Conservation (phyloP, 2,888 invertebrate genomes). For the Cylindroiulus punctatus region DNA sequence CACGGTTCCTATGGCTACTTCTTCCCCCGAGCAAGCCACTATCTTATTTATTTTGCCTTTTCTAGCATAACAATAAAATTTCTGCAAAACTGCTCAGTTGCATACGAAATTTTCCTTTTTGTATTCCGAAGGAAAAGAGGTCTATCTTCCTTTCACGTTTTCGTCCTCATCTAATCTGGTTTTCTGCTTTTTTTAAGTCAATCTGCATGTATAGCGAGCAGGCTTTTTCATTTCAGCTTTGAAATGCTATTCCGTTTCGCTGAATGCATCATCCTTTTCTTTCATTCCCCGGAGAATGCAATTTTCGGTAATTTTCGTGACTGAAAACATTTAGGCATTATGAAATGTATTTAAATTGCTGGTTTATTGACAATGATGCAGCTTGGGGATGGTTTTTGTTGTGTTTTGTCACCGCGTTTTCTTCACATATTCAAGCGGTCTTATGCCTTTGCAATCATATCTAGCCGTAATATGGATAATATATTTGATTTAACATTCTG, state of each 20-base stretch:
- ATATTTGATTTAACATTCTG: conserved; percentile 2
- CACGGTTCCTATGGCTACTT: conserved; percentile 8
- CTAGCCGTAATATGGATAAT: not conserved
- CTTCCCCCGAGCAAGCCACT: not conserved
- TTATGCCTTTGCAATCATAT: not conserved
- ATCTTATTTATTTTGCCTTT: conserved; percentile 36
- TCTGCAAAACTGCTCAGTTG: conserved; percentile 19
- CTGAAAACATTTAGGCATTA: not conserved
- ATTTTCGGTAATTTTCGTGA: not conserved
- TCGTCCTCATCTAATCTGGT: not conserved
- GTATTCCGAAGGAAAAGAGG: conserved; percentile 9
- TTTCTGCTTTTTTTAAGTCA: conserved; percentile 6
- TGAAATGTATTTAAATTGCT: conserved; percentile 9
- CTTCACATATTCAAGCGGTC: not conserved
- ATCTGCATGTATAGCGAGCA: not conserved
- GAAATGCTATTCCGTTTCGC: not conserved
- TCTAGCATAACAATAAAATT: conserved; percentile 36
- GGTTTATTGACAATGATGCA: not conserved
- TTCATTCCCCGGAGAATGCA: not conserved
- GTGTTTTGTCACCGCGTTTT: not conserved
- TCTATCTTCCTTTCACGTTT: conserved; percentile 30
- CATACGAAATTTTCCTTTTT: conserved; percentile 17
- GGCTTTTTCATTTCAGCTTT: not conserved
- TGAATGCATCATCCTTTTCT: not conserved
- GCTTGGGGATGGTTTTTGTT: not conserved